These are phyloP conservation scores for Silurus lanzhouensis DNA, from an alignment of 2,797 vertebrate species.

Conservation along the genomic window DNA sequence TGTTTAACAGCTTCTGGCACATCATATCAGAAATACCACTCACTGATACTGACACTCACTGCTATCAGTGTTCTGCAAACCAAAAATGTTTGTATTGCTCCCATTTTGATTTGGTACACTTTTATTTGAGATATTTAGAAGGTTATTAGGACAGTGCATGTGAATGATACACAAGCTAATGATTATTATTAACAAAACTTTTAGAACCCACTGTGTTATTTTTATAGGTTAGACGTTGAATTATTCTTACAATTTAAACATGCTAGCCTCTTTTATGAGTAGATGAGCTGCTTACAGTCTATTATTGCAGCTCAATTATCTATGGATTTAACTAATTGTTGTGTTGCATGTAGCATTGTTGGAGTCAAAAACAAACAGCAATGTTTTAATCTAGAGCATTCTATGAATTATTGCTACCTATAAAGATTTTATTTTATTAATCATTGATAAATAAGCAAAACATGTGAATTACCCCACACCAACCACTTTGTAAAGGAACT, in stretches of 20 bases:
- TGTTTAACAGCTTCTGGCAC: conserved; percentile 8
- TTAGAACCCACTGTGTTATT: background rate
- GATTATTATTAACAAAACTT: background rate
- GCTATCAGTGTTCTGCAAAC: background rate
- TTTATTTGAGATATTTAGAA: background rate
- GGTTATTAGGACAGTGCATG: background rate
- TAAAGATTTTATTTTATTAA: background rate
- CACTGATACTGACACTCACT: background rate
- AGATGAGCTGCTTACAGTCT: background rate
- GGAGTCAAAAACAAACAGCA: background rate
- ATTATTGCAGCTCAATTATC: background rate
- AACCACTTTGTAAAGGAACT: background rate
- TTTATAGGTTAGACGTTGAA: background rate
- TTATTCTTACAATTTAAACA: background rate
- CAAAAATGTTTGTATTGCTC: background rate
- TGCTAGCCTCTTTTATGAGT: background rate
- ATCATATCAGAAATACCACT: background rate
- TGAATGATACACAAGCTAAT: background rate
- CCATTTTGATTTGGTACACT: background rate
- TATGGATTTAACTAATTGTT: background rate
- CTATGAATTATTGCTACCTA: background rate
- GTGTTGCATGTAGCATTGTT: background rate
- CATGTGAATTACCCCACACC: background rate
- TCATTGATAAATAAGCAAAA: background rate
- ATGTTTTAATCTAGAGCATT: background rate